These are phyloP conservation scores for Corella eumyota DNA, from an alignment of 23 tunicate genomes.

Conservation along the genomic window DNA sequence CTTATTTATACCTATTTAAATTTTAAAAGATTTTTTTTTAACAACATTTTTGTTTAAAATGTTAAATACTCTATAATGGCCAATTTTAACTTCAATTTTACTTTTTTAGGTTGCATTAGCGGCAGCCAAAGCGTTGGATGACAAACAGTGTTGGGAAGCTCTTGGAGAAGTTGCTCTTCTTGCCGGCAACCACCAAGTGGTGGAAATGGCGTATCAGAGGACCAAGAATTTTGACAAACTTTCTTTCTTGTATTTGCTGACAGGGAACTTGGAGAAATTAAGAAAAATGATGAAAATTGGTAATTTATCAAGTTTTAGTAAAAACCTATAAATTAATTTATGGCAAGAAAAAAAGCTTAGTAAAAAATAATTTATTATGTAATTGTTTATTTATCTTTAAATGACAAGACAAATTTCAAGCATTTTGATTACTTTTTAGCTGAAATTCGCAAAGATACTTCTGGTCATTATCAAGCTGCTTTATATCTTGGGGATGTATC, in stretches of 20 bases:
- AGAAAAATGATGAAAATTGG: slow-evolving; percentile 99
- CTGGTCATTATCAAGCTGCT: slow-evolving; percentile 95
- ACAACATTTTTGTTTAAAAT: too few relatives aligned
- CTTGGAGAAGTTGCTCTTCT: slow-evolving; percentile 90
- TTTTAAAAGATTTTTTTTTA: too few relatives aligned
- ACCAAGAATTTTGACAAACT: slow-evolving; percentile 96
- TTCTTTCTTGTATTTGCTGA: slow-evolving; percentile 82
- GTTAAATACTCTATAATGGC: too few relatives aligned
- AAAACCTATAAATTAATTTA: not conserved
- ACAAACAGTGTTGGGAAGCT: slow-evolving; percentile 98
- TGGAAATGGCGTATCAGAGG: slow-evolving; percentile 91
- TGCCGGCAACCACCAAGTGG: slow-evolving; percentile 89
- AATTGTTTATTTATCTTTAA: not conserved
- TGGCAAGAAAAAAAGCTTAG: not conserved
- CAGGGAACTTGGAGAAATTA: slow-evolving; percentile 89
- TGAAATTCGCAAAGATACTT: slow-evolving; percentile 87
- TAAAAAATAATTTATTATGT: not conserved
- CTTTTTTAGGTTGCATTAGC: slow-evolving; percentile 82
- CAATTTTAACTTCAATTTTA: too few relatives aligned
- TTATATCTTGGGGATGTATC: slow-evolving; percentile 91
- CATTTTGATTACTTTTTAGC: slow-evolving; percentile 46
- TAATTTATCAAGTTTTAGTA: slow-evolving; percentile 2
- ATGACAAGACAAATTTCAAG: too few relatives aligned
- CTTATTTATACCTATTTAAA: too few relatives aligned
- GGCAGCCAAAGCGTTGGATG: slow-evolving; percentile 92